Conservation (phyloP, 2,888 invertebrate species). For the Dichetophora obliterata region DNA sequence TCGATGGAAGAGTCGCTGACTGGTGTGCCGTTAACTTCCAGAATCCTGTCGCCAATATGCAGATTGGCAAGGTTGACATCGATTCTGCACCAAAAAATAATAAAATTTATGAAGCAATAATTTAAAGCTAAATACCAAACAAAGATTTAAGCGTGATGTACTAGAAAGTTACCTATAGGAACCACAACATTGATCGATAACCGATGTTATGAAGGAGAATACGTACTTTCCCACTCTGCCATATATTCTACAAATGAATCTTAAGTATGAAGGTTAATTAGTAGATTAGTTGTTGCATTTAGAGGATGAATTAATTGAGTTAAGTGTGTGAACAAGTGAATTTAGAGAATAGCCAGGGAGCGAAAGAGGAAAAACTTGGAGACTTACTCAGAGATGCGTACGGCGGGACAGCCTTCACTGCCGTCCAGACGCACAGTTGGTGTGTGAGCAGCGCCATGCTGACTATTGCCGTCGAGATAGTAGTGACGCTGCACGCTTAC, state of each 20-base stretch:
- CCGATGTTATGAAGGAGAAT: conserved; percentile 79
- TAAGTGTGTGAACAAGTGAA: not conserved
- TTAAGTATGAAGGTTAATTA: conserved; percentile 42
- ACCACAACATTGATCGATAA: conserved; percentile 80
- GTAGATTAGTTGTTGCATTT: conserved; percentile 32
- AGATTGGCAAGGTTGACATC: conserved; percentile 86
- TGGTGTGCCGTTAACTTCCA: conserved; percentile 93
- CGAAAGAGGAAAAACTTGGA: not conserved
- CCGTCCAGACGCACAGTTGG: conserved; percentile 53
- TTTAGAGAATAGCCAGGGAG: not conserved
- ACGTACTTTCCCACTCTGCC: conserved; percentile 79
- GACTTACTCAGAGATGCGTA: conserved; percentile 79
- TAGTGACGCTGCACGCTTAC: conserved; percentile 51
- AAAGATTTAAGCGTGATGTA: conserved; percentile 14
- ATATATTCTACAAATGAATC: conserved; percentile 74
- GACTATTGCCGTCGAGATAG: conserved; percentile 37
- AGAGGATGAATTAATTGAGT: conserved; percentile 2
- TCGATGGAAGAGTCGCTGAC: conserved; percentile 84
- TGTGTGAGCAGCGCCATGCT: conserved; percentile 39
- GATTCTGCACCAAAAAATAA: conserved; percentile 73
- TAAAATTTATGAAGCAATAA: conserved; percentile 1
- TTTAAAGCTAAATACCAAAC: not conserved
- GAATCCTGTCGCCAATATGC: conserved; percentile 91
- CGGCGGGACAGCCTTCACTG: conserved; percentile 72
- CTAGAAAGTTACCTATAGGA: conserved; percentile 74